Evolutionary conservation across 2,888 invertebrate species (phyloP).

Genomic region (Salpingus planirostris): DNA sequence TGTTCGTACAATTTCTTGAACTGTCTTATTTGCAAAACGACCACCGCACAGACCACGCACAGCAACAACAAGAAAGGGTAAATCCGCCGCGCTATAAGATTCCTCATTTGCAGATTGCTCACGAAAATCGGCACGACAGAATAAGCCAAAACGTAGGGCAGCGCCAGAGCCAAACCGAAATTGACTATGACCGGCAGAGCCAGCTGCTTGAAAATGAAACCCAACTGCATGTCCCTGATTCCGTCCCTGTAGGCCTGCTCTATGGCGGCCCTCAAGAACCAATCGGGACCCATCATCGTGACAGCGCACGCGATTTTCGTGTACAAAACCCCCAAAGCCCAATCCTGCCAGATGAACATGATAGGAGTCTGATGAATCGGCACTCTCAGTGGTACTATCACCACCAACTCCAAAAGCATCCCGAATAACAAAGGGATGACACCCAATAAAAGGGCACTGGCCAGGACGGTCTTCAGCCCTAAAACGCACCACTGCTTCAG

Average conservation of each 20-base stretch:
- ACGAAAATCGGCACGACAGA: constrained; percentile 62
- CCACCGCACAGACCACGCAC: constrained; percentile 56
- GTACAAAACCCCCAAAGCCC: constrained; percentile 95
- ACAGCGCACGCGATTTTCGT: constrained; percentile 95
- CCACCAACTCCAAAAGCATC: constrained; percentile 79
- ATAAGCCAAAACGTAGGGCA: constrained; percentile 88
- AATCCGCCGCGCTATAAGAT: constrained; percentile 72
- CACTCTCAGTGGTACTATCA: constrained; percentile 87
- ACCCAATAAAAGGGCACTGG: constrained; percentile 70
- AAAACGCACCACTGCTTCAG: constrained; percentile 64
- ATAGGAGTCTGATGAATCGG: constrained; percentile 87
- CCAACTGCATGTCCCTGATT: constrained; percentile 83
- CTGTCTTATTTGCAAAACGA: constrained; percentile 83
- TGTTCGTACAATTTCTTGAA: constrained; percentile 93
- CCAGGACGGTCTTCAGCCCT: constrained; percentile 69
- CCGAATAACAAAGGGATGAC: constrained; percentile 90
- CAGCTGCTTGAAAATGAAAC: constrained; percentile 74
- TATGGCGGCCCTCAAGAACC: constrained; percentile 83
- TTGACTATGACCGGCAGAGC: constrained; percentile 84
- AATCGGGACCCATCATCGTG: constrained; percentile 97
- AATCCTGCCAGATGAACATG: constrained; percentile 87
- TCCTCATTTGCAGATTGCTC: constrained; percentile 55
- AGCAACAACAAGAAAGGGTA: constrained; percentile 83
- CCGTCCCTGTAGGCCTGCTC: constrained; percentile 93
- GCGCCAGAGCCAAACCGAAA: constrained; percentile 80